Percentiles rank a stretch among this genome's conserved stretches.
Conservation (phyloP, 1,140 invertebrate genomes). For the Cherax destructor region DNA sequence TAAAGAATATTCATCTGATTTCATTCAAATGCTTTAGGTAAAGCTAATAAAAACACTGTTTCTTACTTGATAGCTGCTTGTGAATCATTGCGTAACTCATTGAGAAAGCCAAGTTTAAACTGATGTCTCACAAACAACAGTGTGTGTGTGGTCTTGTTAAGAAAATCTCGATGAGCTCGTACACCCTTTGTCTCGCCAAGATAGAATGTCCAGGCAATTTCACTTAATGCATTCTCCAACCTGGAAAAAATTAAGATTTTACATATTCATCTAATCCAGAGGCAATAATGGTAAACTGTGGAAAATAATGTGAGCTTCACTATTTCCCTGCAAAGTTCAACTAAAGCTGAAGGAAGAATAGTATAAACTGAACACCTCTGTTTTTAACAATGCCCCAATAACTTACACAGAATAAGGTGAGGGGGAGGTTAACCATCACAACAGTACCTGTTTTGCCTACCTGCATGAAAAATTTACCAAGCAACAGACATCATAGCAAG, state of each 20-base stretch:
- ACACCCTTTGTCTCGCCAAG: constrained; percentile 88
- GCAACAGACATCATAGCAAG: too few species aligned
- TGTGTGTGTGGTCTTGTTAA: constrained; percentile 94
- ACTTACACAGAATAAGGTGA: too few species aligned
- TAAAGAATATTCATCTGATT: too few species aligned
- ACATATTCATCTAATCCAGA: neutral
- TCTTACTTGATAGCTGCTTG: constrained; percentile 90
- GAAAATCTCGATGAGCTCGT: constrained; percentile 90
- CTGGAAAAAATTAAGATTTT: neutral
- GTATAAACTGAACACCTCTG: too few species aligned
- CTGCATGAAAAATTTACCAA: too few species aligned
- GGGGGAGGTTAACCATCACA: too few species aligned
- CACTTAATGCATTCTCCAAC: constrained; percentile 94
- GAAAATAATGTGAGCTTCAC: too few species aligned
- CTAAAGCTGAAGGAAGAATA: too few species aligned
- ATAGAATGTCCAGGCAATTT: constrained; percentile 94
- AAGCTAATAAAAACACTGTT: neutral
- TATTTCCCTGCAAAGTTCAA: too few species aligned
- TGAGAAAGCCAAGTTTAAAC: constrained; percentile 97
- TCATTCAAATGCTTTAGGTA: neutral
- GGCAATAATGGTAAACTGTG: neutral
- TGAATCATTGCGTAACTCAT: constrained; percentile 93
- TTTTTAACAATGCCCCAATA: too few species aligned
- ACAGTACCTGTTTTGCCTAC: too few species aligned
- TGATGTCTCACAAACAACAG: constrained; percentile 95